Evolutionary conservation across 2,888 invertebrate genomes (phyloP), one percentile per base, ranked within the genome.

Genomic region (Cylindroiulus punctatus): DNA sequence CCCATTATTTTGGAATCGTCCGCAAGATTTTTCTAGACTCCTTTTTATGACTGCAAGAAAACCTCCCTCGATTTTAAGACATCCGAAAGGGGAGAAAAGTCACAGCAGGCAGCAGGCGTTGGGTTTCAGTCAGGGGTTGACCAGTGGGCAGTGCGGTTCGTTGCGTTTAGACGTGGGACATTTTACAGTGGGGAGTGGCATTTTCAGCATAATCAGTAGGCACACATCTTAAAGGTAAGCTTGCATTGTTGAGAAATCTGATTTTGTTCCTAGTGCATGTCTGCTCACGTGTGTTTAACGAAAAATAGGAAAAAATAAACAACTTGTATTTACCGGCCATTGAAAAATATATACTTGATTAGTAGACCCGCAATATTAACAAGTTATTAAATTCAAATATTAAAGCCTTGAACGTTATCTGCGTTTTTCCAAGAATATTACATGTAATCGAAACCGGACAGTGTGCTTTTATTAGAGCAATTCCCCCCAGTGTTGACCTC

Each of bases 71-170:
- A 26, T 65, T 65, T n/a, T 26, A 26, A 65, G 65, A 65, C 65
- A 26, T 65, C 26, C 65, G 26, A 26, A 65, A 65, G 26, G 65
- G 65, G 65, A 26, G 26, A 26, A 65, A 65, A 65, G 26, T 5
- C 65, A 26, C 2, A 26, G 26, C 65, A 65, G 65, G 26, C 26
- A 26, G 65, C 65, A 2, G 65, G 65, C 65, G 65, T 65, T 65
- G 65, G 65, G 65, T 65, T 65, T 65, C 65, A 65, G 26, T 65
- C 26, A 65, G 65, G n/a, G 65, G 65, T 65, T 65, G 65, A 65
- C 65, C 65, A 65, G 65, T 65, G 65, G 65, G 65, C 65, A 65
- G 65, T 65, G 26, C 2, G 65, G 26, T 26, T 65, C 26, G 26
- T 12, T 7, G 65, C 26, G 65, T 7, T 26, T 26, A 10, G 65